Percentiles rank a stretch among this genome's conserved stretches.
Conservation (phyloP, 2,113 vertebrate species). For the Antennarius striatus region DNA sequence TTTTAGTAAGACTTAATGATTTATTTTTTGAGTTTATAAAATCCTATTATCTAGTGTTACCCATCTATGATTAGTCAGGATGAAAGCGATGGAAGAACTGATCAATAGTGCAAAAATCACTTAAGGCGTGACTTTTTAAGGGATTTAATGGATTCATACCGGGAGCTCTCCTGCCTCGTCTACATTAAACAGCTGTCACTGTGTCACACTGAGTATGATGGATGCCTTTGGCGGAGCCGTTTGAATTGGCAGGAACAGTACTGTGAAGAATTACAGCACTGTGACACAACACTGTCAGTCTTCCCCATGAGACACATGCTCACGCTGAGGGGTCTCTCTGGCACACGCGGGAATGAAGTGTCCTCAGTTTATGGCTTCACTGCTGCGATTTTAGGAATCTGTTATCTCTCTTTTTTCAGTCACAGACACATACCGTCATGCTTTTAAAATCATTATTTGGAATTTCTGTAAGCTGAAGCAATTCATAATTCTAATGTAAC, state of each 20-base stretch:
- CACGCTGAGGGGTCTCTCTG: not conserved
- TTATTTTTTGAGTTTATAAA: no score
- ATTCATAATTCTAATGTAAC: not conserved
- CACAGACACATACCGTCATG: not conserved
- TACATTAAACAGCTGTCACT: not conserved
- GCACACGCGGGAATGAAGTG: not conserved
- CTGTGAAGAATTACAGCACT: conserved; percentile 10
- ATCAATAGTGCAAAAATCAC: no score
- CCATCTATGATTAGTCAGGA: no score
- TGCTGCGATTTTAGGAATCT: conserved; percentile 2
- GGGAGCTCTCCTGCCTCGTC: not conserved
- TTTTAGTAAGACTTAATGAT: no score
- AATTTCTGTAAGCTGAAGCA: not conserved
- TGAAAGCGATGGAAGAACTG: no score
- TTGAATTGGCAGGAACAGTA: conserved; percentile 21
- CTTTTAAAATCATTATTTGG: not conserved
- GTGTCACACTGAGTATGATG: conserved; percentile 12
- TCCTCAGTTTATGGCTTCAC: not conserved
- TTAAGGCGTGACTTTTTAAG: no score
- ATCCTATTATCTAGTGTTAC: no score
- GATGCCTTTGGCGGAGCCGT: conserved; percentile 1
- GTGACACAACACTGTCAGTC: not conserved
- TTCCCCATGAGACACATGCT: conserved; percentile 10
- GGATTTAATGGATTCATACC: no score
- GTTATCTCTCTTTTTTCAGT: not conserved